phyloP scores from a whole-genome alignment of 2,888 invertebrate genomes.

The Dysmachus trigonus region DNA sequence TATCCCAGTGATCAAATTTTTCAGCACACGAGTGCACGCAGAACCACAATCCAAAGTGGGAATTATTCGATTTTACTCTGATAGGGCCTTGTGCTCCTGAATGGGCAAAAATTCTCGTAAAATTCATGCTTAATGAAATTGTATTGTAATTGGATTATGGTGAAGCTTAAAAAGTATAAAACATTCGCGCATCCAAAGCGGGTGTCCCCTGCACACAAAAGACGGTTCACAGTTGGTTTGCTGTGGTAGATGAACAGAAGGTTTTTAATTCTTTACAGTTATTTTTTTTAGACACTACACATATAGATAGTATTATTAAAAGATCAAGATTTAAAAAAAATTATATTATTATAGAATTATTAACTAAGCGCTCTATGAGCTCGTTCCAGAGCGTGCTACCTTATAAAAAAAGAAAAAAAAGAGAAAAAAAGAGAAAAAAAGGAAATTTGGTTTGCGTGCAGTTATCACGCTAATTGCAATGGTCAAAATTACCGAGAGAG shows the following conservation, averaged over 20 bases:
- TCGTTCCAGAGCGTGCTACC: too few relatives aligned
- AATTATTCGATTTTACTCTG: not conserved
- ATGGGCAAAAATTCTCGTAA: not conserved
- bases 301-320: too few relatives aligned
- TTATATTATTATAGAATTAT: too few relatives aligned
- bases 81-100: not conserved
- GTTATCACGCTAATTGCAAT: conserved; percentile 4
- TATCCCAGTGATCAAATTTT: not conserved
- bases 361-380: too few relatives aligned
- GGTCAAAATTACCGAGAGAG: not conserved
- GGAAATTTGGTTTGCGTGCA: not conserved
- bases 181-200: not conserved
- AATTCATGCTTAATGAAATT: not conserved
- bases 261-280: too few relatives aligned
- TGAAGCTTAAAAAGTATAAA: not conserved
- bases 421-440: too few relatives aligned
- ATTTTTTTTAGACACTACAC: too few relatives aligned
- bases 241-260: too few relatives aligned
- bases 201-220: not conserved
- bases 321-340: too few relatives aligned
- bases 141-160: conserved; percentile 1
- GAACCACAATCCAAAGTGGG: not conserved
- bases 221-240: not conserved
- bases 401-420: too few relatives aligned
- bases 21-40: not conserved